phyloP scores from a whole-genome alignment of 2,113 vertebrate genomes.

The Misgurnus mizolepis region DNA sequence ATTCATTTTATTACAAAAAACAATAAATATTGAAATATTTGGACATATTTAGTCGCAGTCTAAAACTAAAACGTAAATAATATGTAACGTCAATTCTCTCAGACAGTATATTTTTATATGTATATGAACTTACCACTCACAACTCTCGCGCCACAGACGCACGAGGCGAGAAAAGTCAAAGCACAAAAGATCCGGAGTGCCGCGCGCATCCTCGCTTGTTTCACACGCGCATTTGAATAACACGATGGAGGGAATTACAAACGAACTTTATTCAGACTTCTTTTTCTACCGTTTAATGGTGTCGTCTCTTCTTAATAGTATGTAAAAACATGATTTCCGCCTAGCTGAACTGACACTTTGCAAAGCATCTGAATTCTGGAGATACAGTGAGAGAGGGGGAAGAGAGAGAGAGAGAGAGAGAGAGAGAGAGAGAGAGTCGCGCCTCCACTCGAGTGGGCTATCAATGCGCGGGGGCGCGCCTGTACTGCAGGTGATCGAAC shows the following conservation, averaged over 20 bases:
- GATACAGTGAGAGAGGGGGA: neutral
- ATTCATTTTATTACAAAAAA: neutral
- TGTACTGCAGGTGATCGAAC: conserved; percentile 38
- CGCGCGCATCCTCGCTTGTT: conserved; percentile 45
- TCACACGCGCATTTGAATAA: neutral
- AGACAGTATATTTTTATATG: neutral
- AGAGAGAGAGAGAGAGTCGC: neutral
- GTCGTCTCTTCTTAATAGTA: conserved; percentile 12
- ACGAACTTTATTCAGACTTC: neutral
- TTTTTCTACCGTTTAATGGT: conserved; percentile 21
- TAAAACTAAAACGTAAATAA: neutral
- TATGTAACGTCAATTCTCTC: too few relatives aligned
- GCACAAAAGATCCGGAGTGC: conserved; percentile 45
- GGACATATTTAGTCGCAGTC: neutral
- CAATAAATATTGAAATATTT: neutral
- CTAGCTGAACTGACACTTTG: conserved; percentile 14
- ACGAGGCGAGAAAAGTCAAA: conserved; percentile 35
- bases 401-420: neutral
- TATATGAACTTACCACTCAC: conserved; percentile 59
- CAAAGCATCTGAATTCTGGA: conserved; percentile 1
- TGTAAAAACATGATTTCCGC: conserved; percentile 24
- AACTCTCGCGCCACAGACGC: conserved; percentile 51
- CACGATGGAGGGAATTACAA: conserved; percentile 15
- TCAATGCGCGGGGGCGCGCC: conserved; percentile 7
- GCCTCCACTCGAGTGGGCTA: conserved; percentile 15